Conservation (phyloP, 2,797 vertebrate genomes). For the Spondyliosoma cantharus region DNA sequence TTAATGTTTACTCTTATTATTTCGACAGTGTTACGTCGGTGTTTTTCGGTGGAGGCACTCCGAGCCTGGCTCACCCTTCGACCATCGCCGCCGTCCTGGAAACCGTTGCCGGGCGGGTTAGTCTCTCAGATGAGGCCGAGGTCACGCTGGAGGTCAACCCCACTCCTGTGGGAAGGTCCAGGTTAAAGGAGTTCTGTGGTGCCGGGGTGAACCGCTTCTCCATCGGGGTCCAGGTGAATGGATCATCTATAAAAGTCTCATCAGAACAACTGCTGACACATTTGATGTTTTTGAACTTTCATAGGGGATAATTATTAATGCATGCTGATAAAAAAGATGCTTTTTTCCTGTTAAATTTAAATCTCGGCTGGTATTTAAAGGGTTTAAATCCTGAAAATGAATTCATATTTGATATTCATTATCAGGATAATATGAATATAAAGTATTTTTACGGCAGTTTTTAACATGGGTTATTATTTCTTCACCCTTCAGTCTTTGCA, state of each 20-base stretch:
- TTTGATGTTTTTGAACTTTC: too few relatives aligned
- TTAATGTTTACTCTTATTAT: not conserved
- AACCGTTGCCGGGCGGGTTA: constrained; percentile 71
- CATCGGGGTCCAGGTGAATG: constrained; percentile 91
- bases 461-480: too few relatives aligned
- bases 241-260: not conserved
- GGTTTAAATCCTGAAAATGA: too few relatives aligned
- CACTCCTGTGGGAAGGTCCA: constrained; percentile 77
- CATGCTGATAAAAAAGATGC: too few relatives aligned
- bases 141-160: constrained; percentile 94
- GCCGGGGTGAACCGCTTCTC: constrained; percentile 93
- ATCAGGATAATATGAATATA: too few relatives aligned
- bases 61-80: constrained; percentile 89
- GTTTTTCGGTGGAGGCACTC: constrained; percentile 96
- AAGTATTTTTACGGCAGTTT: too few relatives aligned
- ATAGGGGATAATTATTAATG: too few relatives aligned
- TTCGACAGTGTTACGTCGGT: constrained; percentile 86
- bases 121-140: constrained; percentile 82
- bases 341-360: too few relatives aligned
- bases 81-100: constrained; percentile 88
- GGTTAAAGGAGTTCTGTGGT: constrained; percentile 81
- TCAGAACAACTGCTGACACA: too few relatives aligned
- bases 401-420: too few relatives aligned
- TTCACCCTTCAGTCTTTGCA: constrained; percentile 85
- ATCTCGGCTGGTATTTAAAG: too few relatives aligned